Percentiles rank a stretch among this genome's conserved stretches.
Evolutionary conservation across 2,113 vertebrate species (phyloP).

Genomic region (Camelus bactrianus): DNA sequence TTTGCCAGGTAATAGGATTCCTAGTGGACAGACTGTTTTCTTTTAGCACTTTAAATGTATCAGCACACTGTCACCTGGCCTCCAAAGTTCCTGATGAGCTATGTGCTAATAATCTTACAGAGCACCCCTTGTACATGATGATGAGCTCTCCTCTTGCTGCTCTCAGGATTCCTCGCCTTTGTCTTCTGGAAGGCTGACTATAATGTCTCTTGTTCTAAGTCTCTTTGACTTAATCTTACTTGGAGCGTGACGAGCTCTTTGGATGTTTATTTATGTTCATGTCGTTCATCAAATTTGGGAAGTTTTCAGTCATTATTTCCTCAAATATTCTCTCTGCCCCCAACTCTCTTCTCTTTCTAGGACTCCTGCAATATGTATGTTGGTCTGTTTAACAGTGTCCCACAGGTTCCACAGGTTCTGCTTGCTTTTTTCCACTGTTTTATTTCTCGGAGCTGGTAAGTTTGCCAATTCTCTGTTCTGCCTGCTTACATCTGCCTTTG

Average conservation of each 20-base stretch:
- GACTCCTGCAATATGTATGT: background rate
- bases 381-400: background rate
- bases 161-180: background rate
- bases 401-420: background rate
- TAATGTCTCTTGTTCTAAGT: background rate
- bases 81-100: background rate
- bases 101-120: background rate
- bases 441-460: background rate
- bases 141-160: background rate
- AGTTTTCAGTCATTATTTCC: background rate
- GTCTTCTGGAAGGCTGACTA: background rate
- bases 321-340: background rate
- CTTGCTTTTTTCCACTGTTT: background rate
- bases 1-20: background rate
- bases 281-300: background rate
- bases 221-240: background rate
- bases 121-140: background rate
- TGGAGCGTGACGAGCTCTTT: background rate
- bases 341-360: background rate
- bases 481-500: background rate
- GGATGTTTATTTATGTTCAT: background rate
- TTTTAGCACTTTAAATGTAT: background rate
- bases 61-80: background rate
- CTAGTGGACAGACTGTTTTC: background rate
- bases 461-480: background rate